Evolutionary conservation across 30 jellyfish, hydroid and myxozoan species (phyloP), one percentile per base, ranked within the genome.

Genomic region (Aurelia sp.): DNA sequence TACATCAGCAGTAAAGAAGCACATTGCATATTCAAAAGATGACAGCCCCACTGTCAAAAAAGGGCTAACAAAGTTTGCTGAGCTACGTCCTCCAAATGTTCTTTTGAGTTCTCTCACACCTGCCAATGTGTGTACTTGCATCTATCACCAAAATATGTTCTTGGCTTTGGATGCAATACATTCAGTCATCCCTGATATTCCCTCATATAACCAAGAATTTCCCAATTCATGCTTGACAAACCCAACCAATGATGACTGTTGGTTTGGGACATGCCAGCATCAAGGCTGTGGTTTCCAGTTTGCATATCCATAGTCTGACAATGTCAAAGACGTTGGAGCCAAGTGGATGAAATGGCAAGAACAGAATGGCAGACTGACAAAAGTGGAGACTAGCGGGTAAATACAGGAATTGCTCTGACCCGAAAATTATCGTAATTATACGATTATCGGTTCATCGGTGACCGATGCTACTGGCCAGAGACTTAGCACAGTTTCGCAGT

Each of bases 321-420:
- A 50, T 24, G 24, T 58, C 17, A 38, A 27, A 63, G 68, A 59
- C 31, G 66, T 33, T 33, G 67, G 35, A 79, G 90, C 66, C 5
- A 79, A 63, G 64, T 79, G 85, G 82, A 59, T 20, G 83, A 79
- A 53, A 31, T 79, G 90, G 86, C 64, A 79, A 63, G 90, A 79
- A 31, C 66, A 79, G 41, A 16, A 22, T 59, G 71, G 82, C 47
- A 61, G 69, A 57, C 30, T 76, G 7, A 16, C 40, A 20, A 76
- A 0, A 38, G 13, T 13, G 10, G 78, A 21, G n/a, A n/a, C n/a
- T n/a, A n/a, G n/a, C n/a, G n/a, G n/a, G n/a, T n/a, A n/a, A n/a
- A n/a, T n/a, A n/a, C n/a, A n/a, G n/a, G n/a, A n/a, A n/a, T n/a
- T n/a, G n/a, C n/a, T n/a, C n/a, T n/a, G n/a, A n/a, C n/a, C 13